A percentile compares a stretch with the other conserved stretches of the same genome.
These are phyloP conservation scores for Panagrolaimus sp. DNA, from an alignment of 1,140 invertebrate species.

Conservation along the genomic window DNA sequence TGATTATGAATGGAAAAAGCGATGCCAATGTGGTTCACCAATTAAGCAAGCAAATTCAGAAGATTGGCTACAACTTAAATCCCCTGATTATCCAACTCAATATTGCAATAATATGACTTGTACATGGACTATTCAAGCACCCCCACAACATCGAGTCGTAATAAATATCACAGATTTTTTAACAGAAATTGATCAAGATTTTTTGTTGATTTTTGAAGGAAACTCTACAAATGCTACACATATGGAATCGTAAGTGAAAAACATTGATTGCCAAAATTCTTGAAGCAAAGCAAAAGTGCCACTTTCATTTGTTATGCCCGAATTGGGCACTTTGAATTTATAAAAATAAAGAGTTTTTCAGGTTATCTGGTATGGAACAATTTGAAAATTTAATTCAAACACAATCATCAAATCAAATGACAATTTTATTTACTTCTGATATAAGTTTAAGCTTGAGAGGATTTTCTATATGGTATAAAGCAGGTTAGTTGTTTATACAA, in stretches of 20 bases:
- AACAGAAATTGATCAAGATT: conserved; percentile 34
- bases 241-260: conserved; percentile 27
- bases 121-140: conserved; percentile 19
- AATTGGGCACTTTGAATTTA: too few relatives aligned
- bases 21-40: conserved; percentile 28
- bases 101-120: conserved; percentile 30
- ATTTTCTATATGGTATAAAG: conserved; percentile 25
- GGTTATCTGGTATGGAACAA: conserved; percentile 27
- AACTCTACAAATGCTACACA: conserved; percentile 26
- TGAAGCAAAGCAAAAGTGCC: too few relatives aligned
- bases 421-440: conserved; percentile 29
- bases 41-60: conserved; percentile 18
- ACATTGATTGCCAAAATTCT: too few relatives aligned
- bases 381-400: conserved; percentile 1
- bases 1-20: conserved; percentile 29
- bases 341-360: conserved; percentile 6
- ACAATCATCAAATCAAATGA: conserved; percentile 17
- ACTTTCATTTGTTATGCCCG: too few relatives aligned
- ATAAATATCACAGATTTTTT: conserved; percentile 24
- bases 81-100: conserved; percentile 30
- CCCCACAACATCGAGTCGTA: conserved; percentile 22
- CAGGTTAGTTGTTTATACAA: conserved; percentile 11
- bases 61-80: conserved; percentile 22
- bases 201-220: conserved; percentile 33
- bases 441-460: conserved; percentile 18